phyloP scores from a whole-genome alignment of 2,797 vertebrate species.

The Hypotaenidia okinawae region DNA sequence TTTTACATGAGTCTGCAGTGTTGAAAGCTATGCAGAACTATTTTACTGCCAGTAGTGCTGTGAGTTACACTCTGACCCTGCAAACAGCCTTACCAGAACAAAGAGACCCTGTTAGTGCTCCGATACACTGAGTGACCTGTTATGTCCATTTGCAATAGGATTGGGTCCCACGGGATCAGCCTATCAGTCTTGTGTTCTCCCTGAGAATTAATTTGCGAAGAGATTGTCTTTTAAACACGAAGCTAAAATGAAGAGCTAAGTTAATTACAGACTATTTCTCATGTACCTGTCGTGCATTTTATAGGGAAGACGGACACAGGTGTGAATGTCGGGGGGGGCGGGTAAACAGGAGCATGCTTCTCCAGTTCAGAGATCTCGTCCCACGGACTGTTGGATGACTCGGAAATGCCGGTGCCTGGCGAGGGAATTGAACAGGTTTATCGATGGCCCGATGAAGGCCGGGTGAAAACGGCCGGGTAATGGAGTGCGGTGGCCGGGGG shows the following conservation, averaged over 20 bases:
- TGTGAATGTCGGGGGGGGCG: no score
- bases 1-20: neutral
- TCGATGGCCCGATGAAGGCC: no score
- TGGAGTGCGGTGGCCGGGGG: no score
- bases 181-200: neutral
- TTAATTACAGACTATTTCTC: neutral
- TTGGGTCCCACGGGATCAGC: neutral
- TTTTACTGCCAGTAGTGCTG: neutral
- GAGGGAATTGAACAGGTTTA: fast-evolving
- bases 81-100: neutral
- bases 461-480: no score
- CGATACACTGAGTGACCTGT: fast-evolving
- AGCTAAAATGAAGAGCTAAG: neutral
- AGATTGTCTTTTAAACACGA: neutral
- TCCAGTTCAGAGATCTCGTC: neutral
- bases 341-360: neutral
- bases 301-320: neutral
- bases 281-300: neutral
- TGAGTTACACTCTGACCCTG: neutral
- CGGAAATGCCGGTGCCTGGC: fast-evolving
- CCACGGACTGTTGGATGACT: fast-evolving
- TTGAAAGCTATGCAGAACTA: neutral
- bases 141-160: neutral
- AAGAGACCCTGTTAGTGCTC: neutral
- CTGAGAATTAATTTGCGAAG: neutral